Base-by-base conservation (phyloP, 2,888 invertebrate species). In the Nomada ferruginata region DNA sequence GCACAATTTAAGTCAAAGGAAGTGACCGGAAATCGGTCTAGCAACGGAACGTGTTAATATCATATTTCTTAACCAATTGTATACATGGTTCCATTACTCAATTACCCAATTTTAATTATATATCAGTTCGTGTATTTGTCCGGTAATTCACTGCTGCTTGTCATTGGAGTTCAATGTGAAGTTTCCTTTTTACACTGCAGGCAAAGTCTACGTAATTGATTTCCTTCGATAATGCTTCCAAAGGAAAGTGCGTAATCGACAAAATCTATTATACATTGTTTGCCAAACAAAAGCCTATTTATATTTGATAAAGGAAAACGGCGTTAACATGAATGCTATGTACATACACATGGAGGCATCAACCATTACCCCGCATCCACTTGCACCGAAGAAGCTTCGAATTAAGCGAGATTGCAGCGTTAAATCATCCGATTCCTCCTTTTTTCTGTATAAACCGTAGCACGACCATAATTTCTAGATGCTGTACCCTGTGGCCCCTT, bases 351-450 rank as follows among this genome's bases (percentile, higher is more conserved):
- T 2, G 11, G 47, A 1, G 15, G 13, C 15, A 13, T 9, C n/a
- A 29, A 20, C 52, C 20, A 36, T 36, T 36, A 36, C 9, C 61
- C 15, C 3, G 2, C 26, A 20, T 53, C 52, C 29, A 20, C 42
- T 52, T 20, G 47, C 42, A 2, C 2, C 42, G 42, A 44, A 26
- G 52, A 42, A 60, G 26, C n/a, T 2, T 57, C 52, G 60, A 75
- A 75, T 75, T 69, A 69, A 75, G 18, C 36, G 59, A 47, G 68
- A 69, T 68, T 42, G 52, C 74, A 13, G 50, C 52, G 36, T 60
- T 75, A 70, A 75, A 75, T 70, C 68, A 70, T 26, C 20, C 52
- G 11, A 3, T 69, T 23, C 59, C 26, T 59, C 11, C 15, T 36
- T 53, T 70, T 23, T 52, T 59, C 13, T 7, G 23, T 23, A 50